Evolutionary conservation across 2,797 vertebrate genomes (phyloP).

Genomic region (Apodemus agrarius): DNA sequence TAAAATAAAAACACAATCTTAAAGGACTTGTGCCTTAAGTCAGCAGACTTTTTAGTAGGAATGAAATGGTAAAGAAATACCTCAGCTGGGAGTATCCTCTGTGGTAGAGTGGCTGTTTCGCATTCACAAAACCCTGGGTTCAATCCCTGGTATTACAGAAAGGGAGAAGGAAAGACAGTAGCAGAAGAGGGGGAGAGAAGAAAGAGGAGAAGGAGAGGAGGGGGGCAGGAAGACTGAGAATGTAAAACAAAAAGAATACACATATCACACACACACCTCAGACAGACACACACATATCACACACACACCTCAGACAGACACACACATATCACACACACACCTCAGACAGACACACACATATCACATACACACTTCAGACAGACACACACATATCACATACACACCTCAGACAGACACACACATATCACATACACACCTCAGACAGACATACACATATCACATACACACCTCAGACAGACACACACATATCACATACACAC

Average conservation of each 20-base stretch:
- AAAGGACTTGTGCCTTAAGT: slow-evolving; percentile 22
- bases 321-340: too few relatives aligned
- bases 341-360: too few relatives aligned
- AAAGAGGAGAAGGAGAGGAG: neutral
- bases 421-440: too few relatives aligned
- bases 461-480: neutral
- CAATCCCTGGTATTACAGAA: neutral
- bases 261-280: too few relatives aligned
- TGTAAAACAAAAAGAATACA: neutral
- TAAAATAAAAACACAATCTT: neutral
- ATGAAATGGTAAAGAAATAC: neutral
- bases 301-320: neutral
- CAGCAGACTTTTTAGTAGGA: neutral
- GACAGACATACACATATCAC: neutral
- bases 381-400: neutral
- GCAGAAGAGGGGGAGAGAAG: neutral
- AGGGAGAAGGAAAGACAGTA: neutral
- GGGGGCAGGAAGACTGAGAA: too few relatives aligned
- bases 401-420: neutral
- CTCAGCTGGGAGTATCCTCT: neutral
- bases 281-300: neutral
- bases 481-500: neutral
- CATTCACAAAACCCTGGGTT: neutral
- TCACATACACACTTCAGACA: too few relatives aligned
- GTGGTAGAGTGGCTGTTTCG: neutral